Conservation (phyloP, 2,797 vertebrate genomes). For the Enteromius unitaeniatus region DNA sequence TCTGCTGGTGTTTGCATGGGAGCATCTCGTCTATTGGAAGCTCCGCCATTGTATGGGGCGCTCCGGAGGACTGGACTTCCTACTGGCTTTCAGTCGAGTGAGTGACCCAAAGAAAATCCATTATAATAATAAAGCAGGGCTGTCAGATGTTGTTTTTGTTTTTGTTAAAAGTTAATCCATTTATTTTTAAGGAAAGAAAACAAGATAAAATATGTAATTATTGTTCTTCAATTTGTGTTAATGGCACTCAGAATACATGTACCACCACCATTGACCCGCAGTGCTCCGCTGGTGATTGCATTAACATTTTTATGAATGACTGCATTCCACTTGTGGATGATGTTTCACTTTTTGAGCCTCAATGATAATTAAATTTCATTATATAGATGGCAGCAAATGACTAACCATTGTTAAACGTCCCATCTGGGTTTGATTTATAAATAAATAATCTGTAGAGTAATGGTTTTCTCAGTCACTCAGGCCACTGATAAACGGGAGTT, state of each 20-base stretch:
- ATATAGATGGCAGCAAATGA: slow-evolving; percentile 21
- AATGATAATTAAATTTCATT: background rate
- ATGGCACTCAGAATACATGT: slow-evolving; percentile 3
- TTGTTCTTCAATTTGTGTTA: slow-evolving; percentile 5
- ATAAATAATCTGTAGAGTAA: slow-evolving; percentile 10
- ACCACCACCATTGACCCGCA: background rate
- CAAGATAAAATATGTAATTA: background rate
- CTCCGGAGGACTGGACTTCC: slow-evolving; percentile 85
- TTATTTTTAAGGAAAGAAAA: background rate
- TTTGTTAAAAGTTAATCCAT: background rate
- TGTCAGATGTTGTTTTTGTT: background rate
- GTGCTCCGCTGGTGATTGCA: background rate
- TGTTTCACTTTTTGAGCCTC: slow-evolving; percentile 19
- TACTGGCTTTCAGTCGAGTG: slow-evolving; percentile 90
- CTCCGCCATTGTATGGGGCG: slow-evolving; percentile 86
- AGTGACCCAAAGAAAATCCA: slow-evolving; percentile 36
- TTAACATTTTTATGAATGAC: slow-evolving; percentile 29
- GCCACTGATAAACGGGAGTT: background rate
- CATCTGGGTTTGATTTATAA: slow-evolving; percentile 19
- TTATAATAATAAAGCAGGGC: background rate
- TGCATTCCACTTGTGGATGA: slow-evolving; percentile 1
- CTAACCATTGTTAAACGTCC: slow-evolving; percentile 11
- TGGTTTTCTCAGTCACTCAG: background rate
- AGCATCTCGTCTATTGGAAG: slow-evolving; percentile 89
- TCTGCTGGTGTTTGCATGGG: slow-evolving; percentile 82